Evolutionary conservation across 2,888 invertebrate genomes (phyloP).

Genomic region (Brachyopa scutellaris): DNA sequence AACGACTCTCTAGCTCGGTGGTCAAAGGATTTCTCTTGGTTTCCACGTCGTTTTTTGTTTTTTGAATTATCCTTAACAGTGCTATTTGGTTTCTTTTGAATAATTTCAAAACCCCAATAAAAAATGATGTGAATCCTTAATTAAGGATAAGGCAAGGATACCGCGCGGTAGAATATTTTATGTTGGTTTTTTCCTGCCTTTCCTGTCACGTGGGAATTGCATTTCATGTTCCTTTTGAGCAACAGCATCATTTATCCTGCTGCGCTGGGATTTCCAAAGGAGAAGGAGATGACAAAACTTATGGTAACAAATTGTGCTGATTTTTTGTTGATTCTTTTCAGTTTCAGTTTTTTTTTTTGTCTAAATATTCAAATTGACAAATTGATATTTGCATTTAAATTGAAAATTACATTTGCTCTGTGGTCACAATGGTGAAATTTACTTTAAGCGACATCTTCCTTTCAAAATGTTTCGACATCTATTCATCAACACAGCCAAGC

Average conservation of each 20-base stretch:
- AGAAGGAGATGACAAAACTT: slow-evolving; percentile 43
- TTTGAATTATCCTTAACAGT: slow-evolving; percentile 62
- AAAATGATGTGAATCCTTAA: slow-evolving; percentile 82
- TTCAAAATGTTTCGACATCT: slow-evolving; percentile 65
- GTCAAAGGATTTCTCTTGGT: slow-evolving; percentile 61
- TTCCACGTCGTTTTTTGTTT: slow-evolving; percentile 2
- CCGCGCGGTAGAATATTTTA: slow-evolving; percentile 56
- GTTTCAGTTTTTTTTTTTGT: slow-evolving; percentile 42
- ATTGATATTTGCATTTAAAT: slow-evolving; percentile 83
- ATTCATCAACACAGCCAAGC: slow-evolving; percentile 39
- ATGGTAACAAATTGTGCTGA: slow-evolving; percentile 70
- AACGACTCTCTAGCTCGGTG: slow-evolving; percentile 6
- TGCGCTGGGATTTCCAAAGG: slow-evolving; percentile 50
- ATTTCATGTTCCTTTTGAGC: slow-evolving; percentile 55
- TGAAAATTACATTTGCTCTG: slow-evolving; percentile 82
- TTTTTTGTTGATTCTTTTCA: slow-evolving; percentile 35
- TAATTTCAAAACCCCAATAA: slow-evolving; percentile 82
- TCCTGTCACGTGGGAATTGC: slow-evolving; percentile 75
- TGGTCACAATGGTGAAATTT: slow-evolving; percentile 82
- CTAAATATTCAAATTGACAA: slow-evolving; percentile 80
- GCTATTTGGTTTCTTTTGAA: slow-evolving; percentile 79
- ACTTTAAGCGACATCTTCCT: slow-evolving; percentile 77
- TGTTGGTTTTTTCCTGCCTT: slow-evolving; percentile 40
- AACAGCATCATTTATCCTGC: slow-evolving; percentile 70
- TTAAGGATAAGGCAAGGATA: slow-evolving; percentile 76